A percentile compares a stretch with the other conserved stretches of the same genome.
These are phyloP conservation scores for Triplophysa rosa DNA, from an alignment of 2,113 vertebrate species.

Conservation along the genomic window DNA sequence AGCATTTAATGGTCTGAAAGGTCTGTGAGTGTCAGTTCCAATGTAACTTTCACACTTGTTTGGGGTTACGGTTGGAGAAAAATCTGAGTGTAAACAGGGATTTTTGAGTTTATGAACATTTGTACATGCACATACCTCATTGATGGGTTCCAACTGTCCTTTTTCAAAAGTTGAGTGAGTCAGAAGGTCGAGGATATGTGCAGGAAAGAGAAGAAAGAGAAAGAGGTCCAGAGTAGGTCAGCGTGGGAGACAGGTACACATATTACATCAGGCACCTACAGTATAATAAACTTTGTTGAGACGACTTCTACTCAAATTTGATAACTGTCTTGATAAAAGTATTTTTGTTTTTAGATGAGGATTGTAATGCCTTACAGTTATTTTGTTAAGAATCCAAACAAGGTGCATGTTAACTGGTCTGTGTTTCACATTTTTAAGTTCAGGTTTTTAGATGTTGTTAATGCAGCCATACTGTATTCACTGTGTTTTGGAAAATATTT, in stretches of 20 bases:
- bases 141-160: slow-evolving; percentile 92
- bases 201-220: slow-evolving; percentile 9
- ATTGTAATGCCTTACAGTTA: too few species aligned
- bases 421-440: too few species aligned
- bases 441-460: too few species aligned
- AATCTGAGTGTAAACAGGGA: background rate
- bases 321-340: too few species aligned
- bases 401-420: too few species aligned
- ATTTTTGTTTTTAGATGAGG: too few species aligned
- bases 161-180: slow-evolving; percentile 76
- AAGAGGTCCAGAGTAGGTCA: slow-evolving; percentile 42
- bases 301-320: too few species aligned
- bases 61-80: background rate
- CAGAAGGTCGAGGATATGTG: slow-evolving; percentile 20
- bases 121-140: slow-evolving; percentile 77
- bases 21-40: background rate
- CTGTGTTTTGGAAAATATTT: too few species aligned
- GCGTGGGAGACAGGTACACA: slow-evolving; percentile 15
- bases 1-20: background rate
- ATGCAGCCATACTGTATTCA: too few species aligned
- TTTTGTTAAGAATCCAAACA: too few species aligned
- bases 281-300: background rate
- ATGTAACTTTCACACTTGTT: too few species aligned
- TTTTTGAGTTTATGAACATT: background rate
- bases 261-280: background rate